Conservation (phyloP, 2,797 vertebrate species). For the Myotis planiceps region DNA sequence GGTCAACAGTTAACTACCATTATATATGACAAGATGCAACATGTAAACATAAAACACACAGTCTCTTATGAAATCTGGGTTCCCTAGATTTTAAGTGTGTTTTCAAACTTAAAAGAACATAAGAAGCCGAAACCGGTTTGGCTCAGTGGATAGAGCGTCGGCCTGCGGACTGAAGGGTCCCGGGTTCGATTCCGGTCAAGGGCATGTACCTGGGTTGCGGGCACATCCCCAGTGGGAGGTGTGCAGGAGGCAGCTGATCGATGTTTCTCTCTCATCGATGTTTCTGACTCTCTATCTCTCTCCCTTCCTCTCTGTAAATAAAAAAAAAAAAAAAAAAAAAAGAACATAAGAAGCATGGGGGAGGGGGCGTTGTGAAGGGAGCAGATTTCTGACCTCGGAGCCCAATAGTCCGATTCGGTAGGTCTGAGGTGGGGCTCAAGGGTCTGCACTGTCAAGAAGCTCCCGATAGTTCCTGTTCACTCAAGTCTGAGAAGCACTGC, state of each 20-base stretch:
- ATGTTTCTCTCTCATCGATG: too few species aligned
- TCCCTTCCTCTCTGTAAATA: too few species aligned
- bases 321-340: too few species aligned
- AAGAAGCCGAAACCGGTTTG: too few species aligned
- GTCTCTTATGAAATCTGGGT: background rate
- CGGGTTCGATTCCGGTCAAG: too few species aligned
- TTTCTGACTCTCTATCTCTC: too few species aligned
- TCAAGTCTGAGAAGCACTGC: background rate
- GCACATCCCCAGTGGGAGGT: too few species aligned
- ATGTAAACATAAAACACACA: background rate
- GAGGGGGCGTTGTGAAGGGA: background rate
- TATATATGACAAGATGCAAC: background rate
- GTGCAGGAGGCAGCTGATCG: too few species aligned
- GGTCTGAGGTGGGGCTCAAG: background rate
- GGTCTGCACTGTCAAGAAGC: background rate
- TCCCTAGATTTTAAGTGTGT: background rate
- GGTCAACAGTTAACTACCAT: background rate
- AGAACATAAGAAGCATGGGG: background rate
- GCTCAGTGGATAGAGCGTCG: too few species aligned
- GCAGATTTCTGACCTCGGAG: background rate
- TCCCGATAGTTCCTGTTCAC: background rate
- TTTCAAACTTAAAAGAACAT: conserved; percentile 17
- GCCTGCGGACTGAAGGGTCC: too few species aligned
- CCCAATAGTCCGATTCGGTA: background rate
- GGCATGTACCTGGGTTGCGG: too few species aligned